A percentile compares a stretch with the other conserved stretches of the same genome.
These are phyloP conservation scores for Trichopoda pennipes DNA, from an alignment of 2,888 invertebrate species.

Conservation along the genomic window DNA sequence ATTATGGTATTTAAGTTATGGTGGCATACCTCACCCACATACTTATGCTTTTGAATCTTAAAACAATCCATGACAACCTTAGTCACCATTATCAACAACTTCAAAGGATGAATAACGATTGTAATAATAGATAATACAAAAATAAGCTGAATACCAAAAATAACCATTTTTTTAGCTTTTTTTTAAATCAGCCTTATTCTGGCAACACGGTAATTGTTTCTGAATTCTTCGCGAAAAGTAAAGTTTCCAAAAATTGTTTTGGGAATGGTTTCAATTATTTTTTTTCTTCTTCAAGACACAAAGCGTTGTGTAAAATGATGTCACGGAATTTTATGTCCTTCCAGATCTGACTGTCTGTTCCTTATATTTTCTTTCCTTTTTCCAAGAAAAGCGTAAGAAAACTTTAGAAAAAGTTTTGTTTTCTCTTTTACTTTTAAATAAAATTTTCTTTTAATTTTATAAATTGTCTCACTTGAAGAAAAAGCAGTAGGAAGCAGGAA, in stretches of 20 bases:
- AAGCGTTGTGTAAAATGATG: conserved; percentile 40
- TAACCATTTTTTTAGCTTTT: conserved; percentile 35
- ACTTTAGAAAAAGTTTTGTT: conserved; percentile 44
- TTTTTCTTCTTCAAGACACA: neutral
- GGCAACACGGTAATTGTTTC: neutral
- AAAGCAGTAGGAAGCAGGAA: conserved; percentile 2
- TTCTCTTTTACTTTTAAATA: conserved; percentile 8
- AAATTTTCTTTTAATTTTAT: conserved; percentile 51
- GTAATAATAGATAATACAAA: neutral
- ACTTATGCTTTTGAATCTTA: conserved; percentile 2
- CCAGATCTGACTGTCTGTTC: conserved; percentile 45
- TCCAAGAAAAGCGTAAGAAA: conserved; percentile 17
- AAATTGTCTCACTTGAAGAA: conserved; percentile 49
- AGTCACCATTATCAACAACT: conserved; percentile 19
- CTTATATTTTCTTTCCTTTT: neutral
- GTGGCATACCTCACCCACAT: conserved; percentile 44
- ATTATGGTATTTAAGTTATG: conserved; percentile 70
- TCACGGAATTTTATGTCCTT: conserved; percentile 47
- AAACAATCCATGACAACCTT: conserved; percentile 10
- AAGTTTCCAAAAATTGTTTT: neutral
- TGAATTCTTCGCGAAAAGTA: conserved; percentile 1
- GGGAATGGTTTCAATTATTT: neutral
- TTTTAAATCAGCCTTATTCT: neutral
- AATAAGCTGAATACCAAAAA: neutral
- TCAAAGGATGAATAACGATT: neutral